Percentiles rank a stretch among this genome's conserved stretches.
Evolutionary conservation across 1,140 invertebrate species (phyloP).

Genomic region (Solenopsis fugax): DNA sequence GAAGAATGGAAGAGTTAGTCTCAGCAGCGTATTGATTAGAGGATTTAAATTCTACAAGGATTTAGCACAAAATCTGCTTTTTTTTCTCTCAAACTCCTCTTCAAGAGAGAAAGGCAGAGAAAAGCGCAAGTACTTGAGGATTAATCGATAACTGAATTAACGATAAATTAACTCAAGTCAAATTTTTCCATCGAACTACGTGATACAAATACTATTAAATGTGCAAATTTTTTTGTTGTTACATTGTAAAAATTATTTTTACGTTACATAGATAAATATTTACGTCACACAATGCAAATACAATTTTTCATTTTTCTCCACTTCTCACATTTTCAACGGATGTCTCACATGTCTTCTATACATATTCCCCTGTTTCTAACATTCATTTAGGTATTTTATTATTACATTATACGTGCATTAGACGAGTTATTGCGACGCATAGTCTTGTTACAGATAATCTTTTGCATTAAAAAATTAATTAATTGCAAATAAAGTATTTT

Average conservation of each 20-base stretch:
- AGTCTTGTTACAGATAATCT: neutral
- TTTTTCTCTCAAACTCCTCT: neutral
- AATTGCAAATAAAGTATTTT: neutral
- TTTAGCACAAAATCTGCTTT: neutral
- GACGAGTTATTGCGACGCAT: neutral
- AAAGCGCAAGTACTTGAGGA: conserved; percentile 1
- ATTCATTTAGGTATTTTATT: neutral
- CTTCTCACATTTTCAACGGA: neutral
- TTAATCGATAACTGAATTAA: conserved; percentile 30
- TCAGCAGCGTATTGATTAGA: neutral
- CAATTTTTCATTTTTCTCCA: conserved; percentile 16
- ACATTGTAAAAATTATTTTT: conserved; percentile 64
- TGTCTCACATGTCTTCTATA: neutral
- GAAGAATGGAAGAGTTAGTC: neutral
- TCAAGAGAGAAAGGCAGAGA: neutral
- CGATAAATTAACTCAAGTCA: neutral
- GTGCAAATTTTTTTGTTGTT: conserved; percentile 61
- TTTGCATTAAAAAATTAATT: neutral
- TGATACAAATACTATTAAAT: conserved; percentile 38
- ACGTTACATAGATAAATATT: conserved; percentile 64
- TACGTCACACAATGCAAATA: conserved; percentile 43
- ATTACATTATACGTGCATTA: neutral
- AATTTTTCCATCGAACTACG: conserved; percentile 29
- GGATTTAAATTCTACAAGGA: neutral
- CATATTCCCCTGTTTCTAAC: neutral